Percentiles rank a stretch among this genome's conserved stretches.
phyloP scores from a whole-genome alignment of 2,797 vertebrate species.

The Luscinia luscinia region DNA sequence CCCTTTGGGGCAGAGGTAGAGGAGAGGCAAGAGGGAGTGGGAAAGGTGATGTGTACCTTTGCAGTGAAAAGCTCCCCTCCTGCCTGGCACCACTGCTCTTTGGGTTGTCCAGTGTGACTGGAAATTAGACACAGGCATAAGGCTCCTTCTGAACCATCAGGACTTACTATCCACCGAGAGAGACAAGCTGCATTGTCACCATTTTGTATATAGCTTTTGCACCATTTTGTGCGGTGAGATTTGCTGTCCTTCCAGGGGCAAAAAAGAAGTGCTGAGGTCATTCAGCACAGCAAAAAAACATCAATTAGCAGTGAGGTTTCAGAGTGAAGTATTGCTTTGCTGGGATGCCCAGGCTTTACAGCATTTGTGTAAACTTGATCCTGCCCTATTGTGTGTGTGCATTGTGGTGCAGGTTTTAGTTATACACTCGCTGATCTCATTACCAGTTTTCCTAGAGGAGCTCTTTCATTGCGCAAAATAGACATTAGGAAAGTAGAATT shows the following conservation, averaged over 20 bases:
- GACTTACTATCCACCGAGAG: rapidly evolving
- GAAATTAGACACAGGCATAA: rapidly evolving
- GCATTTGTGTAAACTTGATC: not conserved
- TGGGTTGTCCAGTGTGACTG: not conserved
- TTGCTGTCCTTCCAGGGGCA: not conserved
- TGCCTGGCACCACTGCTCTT: rapidly evolving
- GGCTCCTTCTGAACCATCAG: not conserved
- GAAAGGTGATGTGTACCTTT: rapidly evolving
- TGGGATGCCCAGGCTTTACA: not conserved
- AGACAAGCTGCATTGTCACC: not conserved
- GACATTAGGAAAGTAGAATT: constrained; percentile 9
- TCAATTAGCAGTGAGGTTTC: not conserved
- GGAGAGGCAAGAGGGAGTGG: not conserved
- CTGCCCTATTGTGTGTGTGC: not conserved
- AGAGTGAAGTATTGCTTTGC: not conserved
- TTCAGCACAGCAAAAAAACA: not conserved
- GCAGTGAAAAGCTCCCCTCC: not conserved
- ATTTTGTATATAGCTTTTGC: not conserved
- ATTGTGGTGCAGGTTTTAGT: not conserved
- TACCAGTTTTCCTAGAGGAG: constrained; percentile 17
- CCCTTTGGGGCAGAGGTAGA: not conserved
- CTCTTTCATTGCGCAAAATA: not conserved
- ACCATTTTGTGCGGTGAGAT: not conserved
- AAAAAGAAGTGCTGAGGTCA: not conserved
- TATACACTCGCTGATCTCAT: not conserved